Evolutionary conservation across 2,113 vertebrate species (phyloP).

Genomic region (Shinisaurus crocodilurus): DNA sequence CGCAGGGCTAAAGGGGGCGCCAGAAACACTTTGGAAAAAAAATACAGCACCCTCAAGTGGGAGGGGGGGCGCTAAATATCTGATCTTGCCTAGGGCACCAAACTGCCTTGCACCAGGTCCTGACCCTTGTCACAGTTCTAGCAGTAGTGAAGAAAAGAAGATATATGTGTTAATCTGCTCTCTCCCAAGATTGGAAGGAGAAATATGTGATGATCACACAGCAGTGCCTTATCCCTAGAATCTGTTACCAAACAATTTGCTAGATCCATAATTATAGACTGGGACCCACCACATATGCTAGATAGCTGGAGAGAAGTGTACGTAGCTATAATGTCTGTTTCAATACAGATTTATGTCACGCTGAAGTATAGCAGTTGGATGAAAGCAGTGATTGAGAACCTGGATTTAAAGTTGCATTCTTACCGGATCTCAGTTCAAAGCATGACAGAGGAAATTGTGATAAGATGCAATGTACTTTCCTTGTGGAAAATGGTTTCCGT

Average conservation of each 20-base stretch:
- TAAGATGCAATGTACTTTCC: slow-evolving; percentile 76
- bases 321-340: slow-evolving; percentile 84
- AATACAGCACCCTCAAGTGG: too few relatives aligned
- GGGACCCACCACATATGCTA: slow-evolving; percentile 79
- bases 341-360: slow-evolving; percentile 78
- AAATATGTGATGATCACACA: slow-evolving; percentile 77
- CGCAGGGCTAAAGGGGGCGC: too few relatives aligned
- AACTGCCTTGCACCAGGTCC: too few relatives aligned
- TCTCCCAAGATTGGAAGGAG: slow-evolving; percentile 79
- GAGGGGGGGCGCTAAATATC: too few relatives aligned
- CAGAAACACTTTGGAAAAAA: too few relatives aligned
- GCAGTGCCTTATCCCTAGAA: slow-evolving; percentile 85
- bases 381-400: slow-evolving; percentile 79
- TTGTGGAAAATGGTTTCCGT: slow-evolving; percentile 73
- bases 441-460: slow-evolving; percentile 74
- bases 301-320: slow-evolving; percentile 78
- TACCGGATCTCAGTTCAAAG: slow-evolving; percentile 77
- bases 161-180: slow-evolving; percentile 67
- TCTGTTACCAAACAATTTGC: slow-evolving; percentile 86
- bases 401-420: slow-evolving; percentile 74
- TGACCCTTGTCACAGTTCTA: too few relatives aligned
- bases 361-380: slow-evolving; percentile 75
- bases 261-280: slow-evolving; percentile 82
- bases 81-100: too few relatives aligned
- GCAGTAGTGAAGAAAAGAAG: slow-evolving; percentile 72